phyloP scores from a whole-genome alignment of 2,113 vertebrate species.

The Chrysemys picta region DNA sequence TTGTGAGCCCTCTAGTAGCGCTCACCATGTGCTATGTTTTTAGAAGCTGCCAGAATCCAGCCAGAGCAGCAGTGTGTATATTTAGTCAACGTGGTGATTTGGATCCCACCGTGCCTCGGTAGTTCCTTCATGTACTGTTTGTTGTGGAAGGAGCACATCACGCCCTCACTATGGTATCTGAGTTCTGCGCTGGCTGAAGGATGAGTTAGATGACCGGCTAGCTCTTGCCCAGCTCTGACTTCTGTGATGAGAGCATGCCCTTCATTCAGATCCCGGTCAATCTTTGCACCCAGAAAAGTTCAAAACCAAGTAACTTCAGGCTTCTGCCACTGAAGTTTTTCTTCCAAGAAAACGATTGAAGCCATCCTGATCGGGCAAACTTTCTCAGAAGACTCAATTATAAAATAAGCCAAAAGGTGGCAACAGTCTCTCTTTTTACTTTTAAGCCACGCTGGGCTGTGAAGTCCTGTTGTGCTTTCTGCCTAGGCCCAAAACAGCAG shows the following conservation, averaged over 20 bases:
- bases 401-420: slow-evolving; percentile 64
- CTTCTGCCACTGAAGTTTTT: accelerated
- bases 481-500: not conserved
- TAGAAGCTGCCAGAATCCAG: not conserved
- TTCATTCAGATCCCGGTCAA: not conserved
- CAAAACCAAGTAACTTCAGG: not conserved
- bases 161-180: not conserved
- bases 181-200: accelerated
- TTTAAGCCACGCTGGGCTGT: not conserved
- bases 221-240: not conserved
- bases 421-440: slow-evolving; percentile 58
- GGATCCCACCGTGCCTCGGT: not conserved
- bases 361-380: not conserved
- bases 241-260: not conserved
- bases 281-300: not conserved
- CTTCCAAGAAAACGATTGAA: not conserved
- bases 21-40: not conserved
- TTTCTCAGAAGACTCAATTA: not conserved
- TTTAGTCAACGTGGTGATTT: not conserved
- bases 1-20: not conserved
- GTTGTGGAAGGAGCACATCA: not conserved
- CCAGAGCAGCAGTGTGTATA: not conserved
- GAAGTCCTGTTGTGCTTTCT: accelerated
- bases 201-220: not conserved
- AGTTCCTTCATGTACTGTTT: not conserved